Evolutionary conservation across 2,888 invertebrate genomes (phyloP).

Genomic region (Stenolophus ochropezus): DNA sequence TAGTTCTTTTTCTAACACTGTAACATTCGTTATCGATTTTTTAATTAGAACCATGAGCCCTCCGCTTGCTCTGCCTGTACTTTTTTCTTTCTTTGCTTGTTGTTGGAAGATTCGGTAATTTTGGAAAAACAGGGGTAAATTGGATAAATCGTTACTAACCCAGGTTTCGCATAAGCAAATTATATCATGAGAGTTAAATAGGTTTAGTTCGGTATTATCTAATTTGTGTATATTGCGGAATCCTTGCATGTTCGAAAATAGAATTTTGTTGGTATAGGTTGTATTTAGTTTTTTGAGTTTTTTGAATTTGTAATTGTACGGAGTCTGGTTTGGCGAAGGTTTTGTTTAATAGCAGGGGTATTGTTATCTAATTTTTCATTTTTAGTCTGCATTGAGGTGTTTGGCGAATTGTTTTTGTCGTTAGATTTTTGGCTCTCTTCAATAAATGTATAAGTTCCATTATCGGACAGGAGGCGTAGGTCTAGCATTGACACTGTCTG

Average conservation of each 20-base stretch:
- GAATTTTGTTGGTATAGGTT: background rate
- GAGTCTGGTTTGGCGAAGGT: background rate
- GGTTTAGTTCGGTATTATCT: background rate
- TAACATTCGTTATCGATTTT: background rate
- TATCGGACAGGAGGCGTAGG: background rate
- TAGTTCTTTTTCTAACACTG: background rate
- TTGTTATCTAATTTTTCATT: no score
- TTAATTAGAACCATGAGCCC: background rate
- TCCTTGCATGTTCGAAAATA: background rate
- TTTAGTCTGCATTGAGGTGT: no score
- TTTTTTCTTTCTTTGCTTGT: background rate
- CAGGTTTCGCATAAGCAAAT: background rate
- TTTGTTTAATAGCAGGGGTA: no score
- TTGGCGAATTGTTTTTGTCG: no score
- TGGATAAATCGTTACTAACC: background rate
- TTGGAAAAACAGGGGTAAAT: background rate
- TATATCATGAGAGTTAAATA: background rate
- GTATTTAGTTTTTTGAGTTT: background rate
- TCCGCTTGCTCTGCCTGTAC: background rate
- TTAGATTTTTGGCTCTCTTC: no score
- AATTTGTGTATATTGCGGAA: background rate
- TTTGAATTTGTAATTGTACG: no score
- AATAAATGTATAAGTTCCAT: no score
- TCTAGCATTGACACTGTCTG: background rate
- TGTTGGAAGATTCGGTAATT: background rate